Percentiles rank a stretch among this genome's conserved stretches.
phyloP scores from a whole-genome alignment of 2,888 invertebrate species.

The Andrena flavipes region DNA sequence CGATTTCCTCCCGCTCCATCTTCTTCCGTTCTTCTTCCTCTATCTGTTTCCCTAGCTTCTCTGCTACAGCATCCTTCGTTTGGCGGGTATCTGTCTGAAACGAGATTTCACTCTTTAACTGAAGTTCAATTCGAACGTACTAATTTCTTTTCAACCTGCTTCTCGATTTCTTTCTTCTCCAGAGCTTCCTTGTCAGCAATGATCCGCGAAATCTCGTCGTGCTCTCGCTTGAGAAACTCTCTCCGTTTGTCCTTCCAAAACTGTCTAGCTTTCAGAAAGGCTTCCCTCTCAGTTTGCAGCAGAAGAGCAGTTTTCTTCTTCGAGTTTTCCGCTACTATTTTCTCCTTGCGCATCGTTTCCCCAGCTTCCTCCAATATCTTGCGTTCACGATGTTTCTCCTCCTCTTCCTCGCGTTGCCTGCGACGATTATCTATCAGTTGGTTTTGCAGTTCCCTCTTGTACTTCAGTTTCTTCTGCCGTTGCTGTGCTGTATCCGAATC shows the following conservation, averaged over 20 bases:
- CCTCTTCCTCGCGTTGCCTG: conserved; percentile 57
- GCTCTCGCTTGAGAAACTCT: conserved; percentile 59
- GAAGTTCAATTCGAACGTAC: neutral
- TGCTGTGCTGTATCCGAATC: neutral
- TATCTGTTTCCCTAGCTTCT: conserved; percentile 60
- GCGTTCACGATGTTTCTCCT: conserved; percentile 70
- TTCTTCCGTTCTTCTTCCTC: conserved; percentile 56
- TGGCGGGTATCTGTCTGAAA: conserved; percentile 37
- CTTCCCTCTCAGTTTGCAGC: conserved; percentile 61
- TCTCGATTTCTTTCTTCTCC: conserved; percentile 18
- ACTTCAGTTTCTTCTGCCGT: conserved; percentile 38
- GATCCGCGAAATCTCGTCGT: conserved; percentile 54
- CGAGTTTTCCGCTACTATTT: conserved; percentile 41
- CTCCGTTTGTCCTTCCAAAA: conserved; percentile 65
- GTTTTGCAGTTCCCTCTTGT: conserved; percentile 59
- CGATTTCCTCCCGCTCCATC: conserved; percentile 61
- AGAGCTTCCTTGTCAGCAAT: conserved; percentile 49
- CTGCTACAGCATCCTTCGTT: conserved; percentile 49
- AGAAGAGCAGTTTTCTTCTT: conserved; percentile 46
- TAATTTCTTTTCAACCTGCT: conserved; percentile 27
- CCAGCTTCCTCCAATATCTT: conserved; percentile 64
- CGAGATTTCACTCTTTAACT: neutral
- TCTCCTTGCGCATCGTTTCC: conserved; percentile 50
- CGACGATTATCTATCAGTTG: conserved; percentile 68
- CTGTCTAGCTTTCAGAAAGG: conserved; percentile 61